Evolutionary conservation across 2,797 vertebrate species (phyloP), one percentile per base, ranked within the genome.

Genomic region (Pangasius macronema): DNA sequence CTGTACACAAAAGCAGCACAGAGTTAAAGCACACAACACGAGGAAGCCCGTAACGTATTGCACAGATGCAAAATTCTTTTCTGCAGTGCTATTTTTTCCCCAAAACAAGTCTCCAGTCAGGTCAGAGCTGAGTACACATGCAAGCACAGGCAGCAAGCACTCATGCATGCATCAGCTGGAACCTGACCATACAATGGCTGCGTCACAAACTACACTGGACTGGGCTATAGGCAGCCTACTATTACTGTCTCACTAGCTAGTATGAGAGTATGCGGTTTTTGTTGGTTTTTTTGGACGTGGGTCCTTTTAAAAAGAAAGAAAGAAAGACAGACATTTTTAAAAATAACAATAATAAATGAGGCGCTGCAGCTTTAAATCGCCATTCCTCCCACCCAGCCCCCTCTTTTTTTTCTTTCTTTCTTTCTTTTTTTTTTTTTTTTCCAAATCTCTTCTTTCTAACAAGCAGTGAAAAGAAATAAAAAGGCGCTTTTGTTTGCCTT

Each of bases 391-490:
- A 95, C 93, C 95, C 95, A 95, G 95, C 95, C 94, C 96, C 84
- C 61, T 36, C 57, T 36, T 5, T 46, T 11, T 14, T 14, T 22
- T 57, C 14, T 53, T 3, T 5, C 10, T 84, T 57, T 42, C 42
- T 30, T 46, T 96, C n/a, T n/a, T 57, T 27, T 53, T 3, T 5
- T 20, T 84, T 57, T 42, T 55, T 30, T 46, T 96, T 95, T 96
- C 96, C 96, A 97, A 96, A 96, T 96, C 95, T 95, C 94, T 95
- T 95, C 96, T 96, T 96, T 97, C 97, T 97, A 96, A 96, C 96
- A 94, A 95, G 95, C 94, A 93, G 93, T 96, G 96, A 96, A 97
- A 96, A 96, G 96, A 96, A 96, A 97, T 96, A 95, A 93, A 93
- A 94, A 94, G 96, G 92, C 94, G 95, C 97, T 97, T 98, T 98